Evolutionary conservation across 2,888 invertebrate species (phyloP), one percentile per base, ranked within the genome.

Genomic region (Dugesia japonica): DNA sequence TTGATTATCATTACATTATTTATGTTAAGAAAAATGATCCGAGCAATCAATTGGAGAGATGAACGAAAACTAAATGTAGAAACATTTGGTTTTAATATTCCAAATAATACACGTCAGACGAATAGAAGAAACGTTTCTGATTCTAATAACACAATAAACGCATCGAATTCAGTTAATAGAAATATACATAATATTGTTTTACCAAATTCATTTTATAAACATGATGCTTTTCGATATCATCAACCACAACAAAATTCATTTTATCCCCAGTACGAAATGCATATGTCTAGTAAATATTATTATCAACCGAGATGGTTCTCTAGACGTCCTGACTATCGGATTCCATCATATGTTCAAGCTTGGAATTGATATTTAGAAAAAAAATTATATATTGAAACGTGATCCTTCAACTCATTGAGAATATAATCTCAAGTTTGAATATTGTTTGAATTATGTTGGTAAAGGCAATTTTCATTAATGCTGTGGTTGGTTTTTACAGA

Each of bases 51-150:
- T 85, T 95, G 95, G 95, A 89, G 92, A 84, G 92, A 92, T 81
- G 95, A 95, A 86, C 89, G 94, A 80, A 94, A 94, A 86, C 86
- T 95, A 80, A 97, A 97, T 86, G 91, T 91, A 17, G 95, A 97
- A 87, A 97, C 95, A 78, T 97, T 97, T 86, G 95, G 95, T 76
- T 90, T 93, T 71, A 56, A 23, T 56, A 56, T 56, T 56, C 56
- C 56, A n/a, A 56, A 56, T n/a, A 56, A 56, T 56, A 56, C 4
- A 9, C 56, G 56, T 56, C 56, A 56, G 23, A 4, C 56, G 17
- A 56, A n/a, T 56, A 56, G 56, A 23, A n/a, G 56, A 56, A 56
- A 56, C 17, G 56, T n/a, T n/a, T 4, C 56, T 56, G 56, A 56
- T 56, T 56, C 56, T 20, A 56, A 23, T n/a, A 56, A 56, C 23